Conservation (phyloP, 1,140 invertebrate species). For the Drosophila erecta region DNA sequence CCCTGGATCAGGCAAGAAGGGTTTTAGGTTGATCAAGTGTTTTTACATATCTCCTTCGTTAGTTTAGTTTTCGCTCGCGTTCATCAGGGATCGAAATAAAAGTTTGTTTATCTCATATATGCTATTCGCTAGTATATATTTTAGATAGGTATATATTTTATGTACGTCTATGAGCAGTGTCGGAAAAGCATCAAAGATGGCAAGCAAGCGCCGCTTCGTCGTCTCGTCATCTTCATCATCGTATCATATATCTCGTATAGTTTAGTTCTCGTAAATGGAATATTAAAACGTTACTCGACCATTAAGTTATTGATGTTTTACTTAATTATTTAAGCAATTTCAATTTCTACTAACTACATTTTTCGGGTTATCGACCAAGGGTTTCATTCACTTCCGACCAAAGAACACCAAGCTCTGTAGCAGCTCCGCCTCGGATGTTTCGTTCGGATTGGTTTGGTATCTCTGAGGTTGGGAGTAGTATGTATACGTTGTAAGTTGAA, state of each 20-base stretch:
- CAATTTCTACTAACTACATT: constrained; percentile 80
- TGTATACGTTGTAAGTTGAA: constrained; percentile 37
- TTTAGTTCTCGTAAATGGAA: constrained; percentile 62
- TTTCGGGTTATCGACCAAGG: constrained; percentile 32
- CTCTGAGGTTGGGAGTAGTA: constrained; percentile 26
- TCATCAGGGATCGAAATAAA: constrained; percentile 34
- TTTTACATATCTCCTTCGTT: constrained; percentile 59
- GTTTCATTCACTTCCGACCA: neutral
- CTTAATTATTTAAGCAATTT: constrained; percentile 73
- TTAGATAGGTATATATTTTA: constrained; percentile 45
- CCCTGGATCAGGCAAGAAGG: constrained; percentile 23
- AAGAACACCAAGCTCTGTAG: constrained; percentile 9
- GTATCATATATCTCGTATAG: constrained; percentile 36
- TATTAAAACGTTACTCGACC: constrained; percentile 67
- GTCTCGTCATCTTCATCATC: constrained; percentile 7
- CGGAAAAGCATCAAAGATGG: constrained; percentile 76
- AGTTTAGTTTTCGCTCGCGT: constrained; percentile 34
- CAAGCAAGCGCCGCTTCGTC: constrained; percentile 54
- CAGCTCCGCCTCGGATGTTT: constrained; percentile 7
- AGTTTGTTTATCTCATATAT: constrained; percentile 41
- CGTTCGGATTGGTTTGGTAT: constrained; percentile 7
- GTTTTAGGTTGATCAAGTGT: constrained; percentile 45
- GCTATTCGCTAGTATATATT: constrained; percentile 44
- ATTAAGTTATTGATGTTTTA: constrained; percentile 42
- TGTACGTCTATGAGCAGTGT: constrained; percentile 69